Base-by-base conservation (phyloP, 2,113 vertebrate genomes). In the Onychorhynchus coronatus region DNA sequence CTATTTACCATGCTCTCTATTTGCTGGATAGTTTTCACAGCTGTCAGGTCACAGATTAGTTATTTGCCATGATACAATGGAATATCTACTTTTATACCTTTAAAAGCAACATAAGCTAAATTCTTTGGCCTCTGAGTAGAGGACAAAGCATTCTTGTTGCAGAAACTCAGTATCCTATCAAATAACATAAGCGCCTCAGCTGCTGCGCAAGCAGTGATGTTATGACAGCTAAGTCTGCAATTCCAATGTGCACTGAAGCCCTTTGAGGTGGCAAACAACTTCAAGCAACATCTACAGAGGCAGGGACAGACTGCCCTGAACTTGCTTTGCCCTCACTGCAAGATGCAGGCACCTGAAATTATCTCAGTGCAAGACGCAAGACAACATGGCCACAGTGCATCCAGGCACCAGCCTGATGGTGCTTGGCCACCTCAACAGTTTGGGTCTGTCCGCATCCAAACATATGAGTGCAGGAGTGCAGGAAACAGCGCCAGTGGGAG, bases 391-490 rank as follows among this genome's bases (percentile, higher is more conserved):
- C 47, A n/a, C 10, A 6, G 19, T 1, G 2, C 0, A 1, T 46
- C 19, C 53, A 63, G 37, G 28, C 31, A 37, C 18, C 62, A 35
- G 49, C 9, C 0, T 0, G 28, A 33, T 46, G 30, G 15, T 31
- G 12, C 28, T 12, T 10, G 31, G 76, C 30, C n/a, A 58, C 28
- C 15, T 30, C 47, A 1, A 5, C n/a, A 50, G 39, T 3, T 10
- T 28, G 10, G 21, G n/a, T n/a, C 53, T 56, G 25, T 5, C 56
- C 42, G 39, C 33, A 33, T 15, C 52, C 16, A 22, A 14, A 47
- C 0, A 0, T 0, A 5, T 2, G 19, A 63, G 28, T 4, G 9
- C 14, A 21, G 23, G 11, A 70, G 28, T 1, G 0, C 0, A 0
- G 22, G 35, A 83, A 31, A 80, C 1, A 5, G 12, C 22, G 20